Evolutionary conservation across 2,113 vertebrate species (phyloP), one percentile per base, ranked within the genome.

Genomic region (Picathartes gymnocephalus): DNA sequence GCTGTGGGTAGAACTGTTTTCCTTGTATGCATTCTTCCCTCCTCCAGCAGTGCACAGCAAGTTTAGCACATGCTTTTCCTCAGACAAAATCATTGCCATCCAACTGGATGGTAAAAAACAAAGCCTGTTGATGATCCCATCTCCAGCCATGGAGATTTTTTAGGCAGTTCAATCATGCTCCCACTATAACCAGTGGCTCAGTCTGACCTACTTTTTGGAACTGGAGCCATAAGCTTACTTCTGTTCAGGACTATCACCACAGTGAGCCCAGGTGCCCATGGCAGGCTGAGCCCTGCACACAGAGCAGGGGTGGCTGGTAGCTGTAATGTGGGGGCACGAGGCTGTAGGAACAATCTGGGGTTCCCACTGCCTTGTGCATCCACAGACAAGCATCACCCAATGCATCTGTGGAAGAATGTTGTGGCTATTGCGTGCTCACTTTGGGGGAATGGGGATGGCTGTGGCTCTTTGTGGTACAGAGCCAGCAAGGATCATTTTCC

Each of bases 1-100:
- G 90, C 54, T 66, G 81, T 66, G 81, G 91, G 66, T 39, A 82
- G 84, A 70, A 80, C 64, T 78, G 74, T 83, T 90, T 94, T 54
- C 71, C 39, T 61, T 9, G 8, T 61, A 2, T n/a, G 33, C 65
- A 11, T 76, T 37, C 74, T 47, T 76, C 62, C 74, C 58, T 57
- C 50, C 68, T 64, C 66, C 66, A 83, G 50, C 71, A 82, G 58
- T 31, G 78, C 70, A 65, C 61, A 57, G 54, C 78, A 30, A 88
- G 62, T 71, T 65, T 42, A 83, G 65, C 57, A 78, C 51, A 22
- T 14, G 76, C 68, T 77, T 86, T 69, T 83, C 25, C 64, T 86
- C 77, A 57, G 72, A 64, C 13, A 28, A 23, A 90, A 88, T 88
- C 24, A 5, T 31, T 69, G 73, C 45, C 20, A 33, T 31, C 91